These are phyloP conservation scores for Elmis aenea DNA, from an alignment of 2,888 invertebrate genomes.

Conservation along the genomic window DNA sequence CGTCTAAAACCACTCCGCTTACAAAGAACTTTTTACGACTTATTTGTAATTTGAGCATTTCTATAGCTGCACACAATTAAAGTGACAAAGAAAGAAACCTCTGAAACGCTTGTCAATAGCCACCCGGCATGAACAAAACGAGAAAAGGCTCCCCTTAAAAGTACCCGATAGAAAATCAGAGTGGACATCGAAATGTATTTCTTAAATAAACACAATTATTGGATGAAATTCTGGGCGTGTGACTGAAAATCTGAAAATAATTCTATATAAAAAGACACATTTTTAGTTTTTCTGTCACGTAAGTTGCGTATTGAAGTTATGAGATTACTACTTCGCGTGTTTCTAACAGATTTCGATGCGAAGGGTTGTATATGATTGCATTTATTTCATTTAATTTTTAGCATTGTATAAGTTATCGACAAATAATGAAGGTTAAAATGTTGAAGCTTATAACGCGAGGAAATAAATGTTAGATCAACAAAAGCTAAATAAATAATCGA, in stretches of 20 bases:
- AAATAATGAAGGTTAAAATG: constrained; percentile 9
- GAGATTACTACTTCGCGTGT: constrained; percentile 24
- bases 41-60: no score
- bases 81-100: background rate
- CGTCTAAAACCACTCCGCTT: constrained; percentile 4
- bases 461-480: no score
- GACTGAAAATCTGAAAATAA: constrained; percentile 20
- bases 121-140: no score
- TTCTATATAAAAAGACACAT: constrained; percentile 18
- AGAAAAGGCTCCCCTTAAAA: constrained; percentile 7
- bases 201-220: constrained; percentile 21
- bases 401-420: constrained; percentile 9
- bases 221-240: constrained; percentile 15
- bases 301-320: constrained; percentile 19
- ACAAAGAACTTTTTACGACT: no score
- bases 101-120: no score
- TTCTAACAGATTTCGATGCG: constrained; percentile 14
- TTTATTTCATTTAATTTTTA: constrained; percentile 23
- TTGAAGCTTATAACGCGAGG: no score
- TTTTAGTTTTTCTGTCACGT: constrained; percentile 19
- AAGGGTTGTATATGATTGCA: constrained; percentile 20
- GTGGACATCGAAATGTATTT: constrained; percentile 17
- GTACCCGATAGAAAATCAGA: constrained; percentile 17
- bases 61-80: no score
- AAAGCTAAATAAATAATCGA: no score